Conservation (phyloP, 2,113 vertebrate species). For the Notechis scutatus region DNA sequence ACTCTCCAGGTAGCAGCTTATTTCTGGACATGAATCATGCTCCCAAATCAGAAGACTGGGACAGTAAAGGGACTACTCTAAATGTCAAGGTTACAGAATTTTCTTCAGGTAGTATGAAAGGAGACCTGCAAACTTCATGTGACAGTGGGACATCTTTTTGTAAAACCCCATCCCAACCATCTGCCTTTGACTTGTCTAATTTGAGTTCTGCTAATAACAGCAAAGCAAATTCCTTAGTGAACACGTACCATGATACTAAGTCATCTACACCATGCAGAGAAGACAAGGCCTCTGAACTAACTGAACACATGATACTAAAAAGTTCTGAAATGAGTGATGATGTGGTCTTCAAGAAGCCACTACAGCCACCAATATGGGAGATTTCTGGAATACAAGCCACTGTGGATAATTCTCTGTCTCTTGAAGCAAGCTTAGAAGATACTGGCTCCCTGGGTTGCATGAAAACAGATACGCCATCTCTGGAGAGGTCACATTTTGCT, state of each 20-base stretch:
- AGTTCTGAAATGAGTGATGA: neutral
- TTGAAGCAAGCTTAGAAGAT: slow-evolving; percentile 48
- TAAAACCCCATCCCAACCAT: slow-evolving; percentile 23
- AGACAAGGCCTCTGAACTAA: neutral
- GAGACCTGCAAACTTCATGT: slow-evolving; percentile 20
- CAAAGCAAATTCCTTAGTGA: neutral
- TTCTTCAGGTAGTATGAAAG: slow-evolving; percentile 5
- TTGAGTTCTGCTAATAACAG: slow-evolving; percentile 23
- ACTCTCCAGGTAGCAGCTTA: neutral
- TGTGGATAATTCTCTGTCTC: slow-evolving; percentile 20
- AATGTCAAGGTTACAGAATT: neutral
- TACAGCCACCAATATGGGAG: slow-evolving; percentile 45
- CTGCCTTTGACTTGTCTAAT: slow-evolving; percentile 31
- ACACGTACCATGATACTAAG: neutral
- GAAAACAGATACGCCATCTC: fast-evolving
- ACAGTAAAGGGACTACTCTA: slow-evolving; percentile 10
- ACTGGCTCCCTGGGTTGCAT: slow-evolving; percentile 11
- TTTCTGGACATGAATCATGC: neutral
- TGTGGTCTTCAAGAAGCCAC: slow-evolving; percentile 24
- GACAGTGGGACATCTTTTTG: slow-evolving; percentile 39
- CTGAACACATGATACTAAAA: slow-evolving; percentile 32
- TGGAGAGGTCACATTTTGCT: slow-evolving; percentile 13
- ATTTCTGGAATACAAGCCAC: slow-evolving; percentile 49
- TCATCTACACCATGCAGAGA: slow-evolving; percentile 54
- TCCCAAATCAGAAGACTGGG: slow-evolving; percentile 26